phyloP scores from a whole-genome alignment of 2,797 vertebrate genomes.

The Microcaecilia unicolor region DNA sequence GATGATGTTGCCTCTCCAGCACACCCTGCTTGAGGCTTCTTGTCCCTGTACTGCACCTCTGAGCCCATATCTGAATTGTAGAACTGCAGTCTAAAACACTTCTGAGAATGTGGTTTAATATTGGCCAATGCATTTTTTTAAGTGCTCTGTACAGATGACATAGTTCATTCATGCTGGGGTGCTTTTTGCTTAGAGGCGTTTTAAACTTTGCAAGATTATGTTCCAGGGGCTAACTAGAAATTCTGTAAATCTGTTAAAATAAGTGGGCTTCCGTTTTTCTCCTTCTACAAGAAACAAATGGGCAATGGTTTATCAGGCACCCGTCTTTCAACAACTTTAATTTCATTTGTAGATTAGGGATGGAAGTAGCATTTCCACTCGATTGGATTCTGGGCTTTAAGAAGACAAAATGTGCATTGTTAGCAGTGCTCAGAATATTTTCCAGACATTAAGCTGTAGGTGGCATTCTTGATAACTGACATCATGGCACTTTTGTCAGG shows the following conservation, averaged over 20 bases:
- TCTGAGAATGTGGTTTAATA: not conserved
- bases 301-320: slow-evolving; percentile 51
- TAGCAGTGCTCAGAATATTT: slow-evolving; percentile 25
- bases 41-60: no score
- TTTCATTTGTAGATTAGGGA: slow-evolving; percentile 68
- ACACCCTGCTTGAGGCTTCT: not conserved
- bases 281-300: slow-evolving; percentile 54
- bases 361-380: slow-evolving; percentile 75
- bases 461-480: slow-evolving; percentile 63
- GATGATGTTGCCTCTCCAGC: slow-evolving; percentile 1
- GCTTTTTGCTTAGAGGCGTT: not conserved
- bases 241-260: slow-evolving; percentile 73
- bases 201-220: slow-evolving; percentile 26
- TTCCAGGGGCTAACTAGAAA: slow-evolving; percentile 69
- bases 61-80: no score
- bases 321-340: slow-evolving; percentile 77
- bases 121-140: not conserved
- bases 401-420: slow-evolving; percentile 63
- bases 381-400: slow-evolving; percentile 54
- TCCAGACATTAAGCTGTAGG: slow-evolving; percentile 57
- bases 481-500: slow-evolving; percentile 49
- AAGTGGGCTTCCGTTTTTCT: slow-evolving; percentile 61
- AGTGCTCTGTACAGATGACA: not conserved
- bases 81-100: no score
- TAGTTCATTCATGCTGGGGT: not conserved